A percentile compares a stretch with the other conserved stretches of the same genome.
phyloP scores from a whole-genome alignment of 2,797 vertebrate species.

The Astyanax mexicanus region DNA sequence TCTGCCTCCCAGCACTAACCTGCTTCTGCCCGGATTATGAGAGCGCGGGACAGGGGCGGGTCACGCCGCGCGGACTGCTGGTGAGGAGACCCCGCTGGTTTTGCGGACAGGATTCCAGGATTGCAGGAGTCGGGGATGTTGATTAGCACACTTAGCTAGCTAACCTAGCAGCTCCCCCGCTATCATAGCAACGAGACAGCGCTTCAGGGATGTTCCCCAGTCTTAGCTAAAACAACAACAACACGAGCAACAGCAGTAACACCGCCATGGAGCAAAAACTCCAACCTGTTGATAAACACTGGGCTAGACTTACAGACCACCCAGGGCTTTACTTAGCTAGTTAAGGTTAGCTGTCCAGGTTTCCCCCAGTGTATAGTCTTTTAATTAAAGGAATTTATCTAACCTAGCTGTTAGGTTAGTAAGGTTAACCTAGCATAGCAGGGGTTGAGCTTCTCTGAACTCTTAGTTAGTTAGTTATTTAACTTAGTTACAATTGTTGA shows the following conservation, averaged over 20 bases:
- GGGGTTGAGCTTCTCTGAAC: background rate
- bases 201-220: background rate
- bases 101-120: too few species aligned
- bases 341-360: background rate
- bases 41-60: slow-evolving; percentile 66
- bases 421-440: too few species aligned
- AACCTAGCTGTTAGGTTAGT: too few species aligned
- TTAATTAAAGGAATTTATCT: background rate
- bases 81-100: slow-evolving; percentile 63
- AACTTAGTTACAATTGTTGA: too few species aligned
- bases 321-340: background rate
- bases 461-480: background rate
- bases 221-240: slow-evolving; percentile 27
- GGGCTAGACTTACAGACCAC: background rate
- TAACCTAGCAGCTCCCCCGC: too few species aligned
- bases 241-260: too few species aligned
- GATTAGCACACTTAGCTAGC: slow-evolving; percentile 55
- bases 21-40: slow-evolving; percentile 69
- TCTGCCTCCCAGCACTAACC: slow-evolving; percentile 39
- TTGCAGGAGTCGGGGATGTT: background rate
- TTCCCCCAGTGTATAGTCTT: background rate
- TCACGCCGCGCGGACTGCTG: slow-evolving; percentile 75
- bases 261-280: background rate
- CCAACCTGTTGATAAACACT: background rate
- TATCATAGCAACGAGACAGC: slow-evolving; percentile 4